These are phyloP conservation scores for Cataglyphis albicans DNA, from an alignment of 2,888 invertebrate genomes.

Conservation along the genomic window DNA sequence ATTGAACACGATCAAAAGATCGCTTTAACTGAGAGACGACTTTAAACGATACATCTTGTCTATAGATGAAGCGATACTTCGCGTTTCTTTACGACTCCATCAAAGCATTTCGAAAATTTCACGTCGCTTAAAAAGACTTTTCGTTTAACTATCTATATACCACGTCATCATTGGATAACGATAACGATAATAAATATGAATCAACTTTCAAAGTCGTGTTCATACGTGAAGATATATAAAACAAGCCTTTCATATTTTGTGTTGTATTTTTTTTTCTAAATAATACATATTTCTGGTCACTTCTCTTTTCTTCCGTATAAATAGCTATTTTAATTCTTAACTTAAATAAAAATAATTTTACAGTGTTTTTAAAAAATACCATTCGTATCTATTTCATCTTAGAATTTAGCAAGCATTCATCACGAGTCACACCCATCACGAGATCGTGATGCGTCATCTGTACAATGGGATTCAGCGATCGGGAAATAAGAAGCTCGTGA, in stretches of 20 bases:
- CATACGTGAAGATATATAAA: neutral
- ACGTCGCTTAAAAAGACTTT: constrained; percentile 8
- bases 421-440: neutral
- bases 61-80: neutral
- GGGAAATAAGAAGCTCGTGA: constrained; percentile 4
- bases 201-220: neutral
- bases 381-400: neutral
- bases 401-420: neutral
- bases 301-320: neutral
- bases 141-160: neutral
- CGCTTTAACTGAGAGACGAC: neutral
- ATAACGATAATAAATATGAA: neutral
- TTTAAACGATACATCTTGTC: neutral
- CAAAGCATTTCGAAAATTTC: constrained; percentile 26
- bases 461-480: neutral
- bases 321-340: neutral
- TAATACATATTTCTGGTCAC: neutral
- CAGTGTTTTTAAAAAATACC: neutral
- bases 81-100: neutral
- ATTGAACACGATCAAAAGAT: neutral
- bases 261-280: neutral
- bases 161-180: neutral
- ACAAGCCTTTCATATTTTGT: neutral
- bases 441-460: neutral
- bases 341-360: neutral